Conservation (phyloP, 2,797 vertebrate genomes). For the Spinibarbus caldwelli region DNA sequence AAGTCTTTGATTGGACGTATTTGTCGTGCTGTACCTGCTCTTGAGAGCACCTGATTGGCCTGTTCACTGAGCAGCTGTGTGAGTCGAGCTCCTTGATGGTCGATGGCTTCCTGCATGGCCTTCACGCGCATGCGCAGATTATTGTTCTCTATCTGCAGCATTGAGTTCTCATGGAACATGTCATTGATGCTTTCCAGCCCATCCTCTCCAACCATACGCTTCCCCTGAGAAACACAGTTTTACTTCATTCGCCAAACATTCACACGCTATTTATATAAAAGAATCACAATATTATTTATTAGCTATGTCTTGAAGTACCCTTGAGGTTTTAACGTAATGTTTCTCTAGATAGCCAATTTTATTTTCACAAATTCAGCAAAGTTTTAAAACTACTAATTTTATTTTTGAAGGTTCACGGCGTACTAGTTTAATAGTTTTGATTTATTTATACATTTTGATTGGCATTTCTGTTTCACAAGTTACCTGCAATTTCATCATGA, state of each 20-base stretch:
- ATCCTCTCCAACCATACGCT: slow-evolving; percentile 91
- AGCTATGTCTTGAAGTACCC: too few relatives aligned
- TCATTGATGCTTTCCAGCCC: slow-evolving; percentile 95
- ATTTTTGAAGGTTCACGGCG: too few relatives aligned
- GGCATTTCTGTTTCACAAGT: too few relatives aligned
- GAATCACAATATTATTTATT: neutral
- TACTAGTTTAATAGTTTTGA: too few relatives aligned
- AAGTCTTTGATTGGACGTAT: neutral
- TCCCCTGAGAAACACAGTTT: slow-evolving; percentile 78
- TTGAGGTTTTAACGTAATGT: too few relatives aligned
- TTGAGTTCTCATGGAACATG: slow-evolving; percentile 96
- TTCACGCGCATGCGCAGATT: slow-evolving; percentile 92
- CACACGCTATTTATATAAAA: neutral
- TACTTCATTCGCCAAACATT: neutral
- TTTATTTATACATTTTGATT: too few relatives aligned
- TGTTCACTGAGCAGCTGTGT: slow-evolving; percentile 92
- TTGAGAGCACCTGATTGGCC: slow-evolving; percentile 87
- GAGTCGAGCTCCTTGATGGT: slow-evolving; percentile 84
- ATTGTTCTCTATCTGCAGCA: slow-evolving; percentile 95
- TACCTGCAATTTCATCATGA: too few relatives aligned
- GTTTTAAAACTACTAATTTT: too few relatives aligned
- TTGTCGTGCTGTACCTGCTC: slow-evolving; percentile 78
- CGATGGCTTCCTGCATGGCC: slow-evolving; percentile 95
- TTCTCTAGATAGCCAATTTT: too few relatives aligned
- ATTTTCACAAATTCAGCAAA: too few relatives aligned